Percentiles rank a stretch among this genome's conserved stretches.
Evolutionary conservation across 1,140 invertebrate genomes (phyloP).

Genomic region (Drosophila ambigua): DNA sequence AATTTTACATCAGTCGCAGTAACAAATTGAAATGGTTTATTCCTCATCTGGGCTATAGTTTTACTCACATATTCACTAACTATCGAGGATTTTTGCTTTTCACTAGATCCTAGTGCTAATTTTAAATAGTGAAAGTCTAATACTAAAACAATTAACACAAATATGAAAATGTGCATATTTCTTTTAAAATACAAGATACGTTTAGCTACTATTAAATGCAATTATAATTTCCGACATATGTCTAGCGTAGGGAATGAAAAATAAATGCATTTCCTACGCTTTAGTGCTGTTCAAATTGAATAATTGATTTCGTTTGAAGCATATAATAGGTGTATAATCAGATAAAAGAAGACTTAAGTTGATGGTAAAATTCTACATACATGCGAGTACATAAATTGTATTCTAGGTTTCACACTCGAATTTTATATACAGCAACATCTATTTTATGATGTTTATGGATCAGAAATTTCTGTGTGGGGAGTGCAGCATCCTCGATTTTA

Average conservation of each 20-base stretch:
- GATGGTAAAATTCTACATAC: too few species aligned
- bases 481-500: slow-evolving; percentile 40
- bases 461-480: slow-evolving; percentile 25
- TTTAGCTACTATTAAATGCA: background rate
- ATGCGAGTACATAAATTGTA: background rate
- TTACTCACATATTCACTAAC: too few species aligned
- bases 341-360: background rate
- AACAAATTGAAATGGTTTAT: too few species aligned
- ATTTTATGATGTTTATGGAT: slow-evolving; percentile 31
- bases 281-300: background rate
- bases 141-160: background rate
- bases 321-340: too few species aligned
- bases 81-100: too few species aligned
- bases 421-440: slow-evolving; percentile 52
- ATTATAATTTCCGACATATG: background rate
- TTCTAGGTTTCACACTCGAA: slow-evolving; percentile 28
- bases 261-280: background rate
- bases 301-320: background rate
- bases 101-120: too few species aligned
- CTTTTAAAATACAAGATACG: background rate
- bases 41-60: too few species aligned
- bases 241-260: background rate
- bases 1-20: too few species aligned
- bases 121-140: background rate
- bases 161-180: slow-evolving; percentile 6